Evolutionary conservation across 2,113 vertebrate species (phyloP).

Genomic region (Galemys pyrenaicus): DNA sequence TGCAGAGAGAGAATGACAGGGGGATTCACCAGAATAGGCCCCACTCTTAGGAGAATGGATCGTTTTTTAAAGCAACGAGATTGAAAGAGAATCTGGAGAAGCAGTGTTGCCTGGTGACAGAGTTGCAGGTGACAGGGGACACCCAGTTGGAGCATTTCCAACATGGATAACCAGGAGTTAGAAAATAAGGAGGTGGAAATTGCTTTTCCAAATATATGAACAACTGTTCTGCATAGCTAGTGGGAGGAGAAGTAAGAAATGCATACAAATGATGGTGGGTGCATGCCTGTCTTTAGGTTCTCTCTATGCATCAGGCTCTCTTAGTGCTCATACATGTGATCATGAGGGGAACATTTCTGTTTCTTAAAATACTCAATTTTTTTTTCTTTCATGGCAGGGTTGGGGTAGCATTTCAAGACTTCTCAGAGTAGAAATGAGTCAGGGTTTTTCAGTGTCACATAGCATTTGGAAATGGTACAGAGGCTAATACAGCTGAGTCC

Average conservation of each 20-base stretch:
- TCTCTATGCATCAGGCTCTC: background rate
- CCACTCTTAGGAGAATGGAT: background rate
- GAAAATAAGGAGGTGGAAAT: background rate
- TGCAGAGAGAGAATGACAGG: no score
- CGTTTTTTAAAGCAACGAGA: background rate
- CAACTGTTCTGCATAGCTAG: background rate
- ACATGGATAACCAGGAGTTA: background rate
- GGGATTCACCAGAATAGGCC: rapidly evolving
- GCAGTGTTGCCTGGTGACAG: no score
- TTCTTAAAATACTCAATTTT: background rate
- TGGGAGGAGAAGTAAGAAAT: background rate
- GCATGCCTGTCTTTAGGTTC: background rate
- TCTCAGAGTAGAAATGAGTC: background rate
- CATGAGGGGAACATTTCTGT: background rate
- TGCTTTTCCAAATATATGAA: background rate
- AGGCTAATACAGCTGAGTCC: background rate
- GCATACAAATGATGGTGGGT: rapidly evolving
- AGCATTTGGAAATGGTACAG: background rate
- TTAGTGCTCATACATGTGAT: background rate
- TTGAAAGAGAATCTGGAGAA: background rate
- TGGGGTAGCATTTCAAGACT: background rate
- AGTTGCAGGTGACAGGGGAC: background rate
- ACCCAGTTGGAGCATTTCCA: background rate
- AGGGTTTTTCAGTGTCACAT: background rate
- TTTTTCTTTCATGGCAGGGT: background rate